A percentile compares a stretch with the other conserved stretches of the same genome.
Conservation (phyloP, 2,113 vertebrate species). For the Heterotis niloticus region DNA sequence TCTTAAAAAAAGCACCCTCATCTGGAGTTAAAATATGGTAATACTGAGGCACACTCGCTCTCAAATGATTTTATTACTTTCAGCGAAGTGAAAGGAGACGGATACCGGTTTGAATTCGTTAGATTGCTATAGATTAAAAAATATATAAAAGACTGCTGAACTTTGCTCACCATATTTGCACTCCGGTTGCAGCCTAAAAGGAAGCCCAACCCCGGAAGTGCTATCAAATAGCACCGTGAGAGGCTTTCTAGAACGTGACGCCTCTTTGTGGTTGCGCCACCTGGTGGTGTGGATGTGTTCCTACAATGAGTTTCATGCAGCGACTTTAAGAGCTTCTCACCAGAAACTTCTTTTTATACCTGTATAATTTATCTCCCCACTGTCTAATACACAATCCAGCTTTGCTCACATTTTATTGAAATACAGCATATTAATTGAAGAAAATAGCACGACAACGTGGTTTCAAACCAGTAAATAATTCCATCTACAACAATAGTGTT, state of each 20-base stretch:
- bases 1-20: not conserved
- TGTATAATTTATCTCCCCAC: not conserved
- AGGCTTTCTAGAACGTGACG: not conserved
- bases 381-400: not conserved
- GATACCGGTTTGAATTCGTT: not conserved
- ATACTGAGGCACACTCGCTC: not conserved
- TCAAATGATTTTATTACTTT: not conserved
- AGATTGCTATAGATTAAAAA: constrained; percentile 13
- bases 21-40: not conserved
- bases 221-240: constrained; percentile 28
- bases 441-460: not conserved
- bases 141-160: accelerated
- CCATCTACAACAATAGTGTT: too few species aligned
- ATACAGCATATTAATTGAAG: not conserved
- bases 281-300: not conserved
- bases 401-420: not conserved
- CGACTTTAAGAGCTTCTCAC: too few species aligned
- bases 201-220: constrained; percentile 45
- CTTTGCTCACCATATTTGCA: constrained; percentile 54
- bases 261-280: not conserved
- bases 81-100: not conserved
- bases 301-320: not conserved
- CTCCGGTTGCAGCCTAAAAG: constrained; percentile 57
- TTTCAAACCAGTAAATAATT: too few species aligned
- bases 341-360: too few species aligned